Percentiles rank a stretch among this genome's conserved stretches.
phyloP scores from a whole-genome alignment of 2,113 vertebrate genomes.

The Phalacrocorax pelagicus region DNA sequence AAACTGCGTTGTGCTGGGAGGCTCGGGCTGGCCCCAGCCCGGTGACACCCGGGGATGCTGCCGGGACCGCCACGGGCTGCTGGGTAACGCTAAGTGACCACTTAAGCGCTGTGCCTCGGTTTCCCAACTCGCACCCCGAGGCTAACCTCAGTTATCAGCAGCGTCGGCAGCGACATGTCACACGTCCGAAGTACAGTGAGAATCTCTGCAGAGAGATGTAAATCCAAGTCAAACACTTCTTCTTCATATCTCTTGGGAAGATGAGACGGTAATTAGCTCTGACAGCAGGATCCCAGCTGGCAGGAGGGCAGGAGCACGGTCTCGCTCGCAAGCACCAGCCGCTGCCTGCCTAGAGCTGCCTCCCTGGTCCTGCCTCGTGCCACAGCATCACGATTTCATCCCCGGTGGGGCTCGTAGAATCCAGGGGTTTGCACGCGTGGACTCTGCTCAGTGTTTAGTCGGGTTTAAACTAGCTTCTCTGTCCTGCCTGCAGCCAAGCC shows the following conservation, averaged over 20 bases:
- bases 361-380: neutral
- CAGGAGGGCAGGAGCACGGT: neutral
- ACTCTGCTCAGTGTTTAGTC: neutral
- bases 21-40: neutral
- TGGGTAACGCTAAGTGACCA: accelerated
- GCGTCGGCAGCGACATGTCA: neutral
- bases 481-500: accelerated
- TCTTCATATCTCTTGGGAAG: neutral
- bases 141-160: neutral
- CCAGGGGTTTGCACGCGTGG: accelerated
- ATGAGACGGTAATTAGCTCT: neutral
- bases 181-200: accelerated
- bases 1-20: accelerated
- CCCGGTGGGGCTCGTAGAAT: neutral
- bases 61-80: neutral
- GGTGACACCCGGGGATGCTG: neutral
- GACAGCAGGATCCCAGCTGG: neutral
- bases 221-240: neutral
- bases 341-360: neutral
- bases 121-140: neutral
- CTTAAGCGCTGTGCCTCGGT: neutral
- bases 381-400: accelerated
- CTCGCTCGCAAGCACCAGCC: neutral
- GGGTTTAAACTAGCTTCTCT: neutral
- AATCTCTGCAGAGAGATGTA: neutral